Conservation (phyloP, 2,797 vertebrate genomes). For the Aselliscus stoliczkanus region DNA sequence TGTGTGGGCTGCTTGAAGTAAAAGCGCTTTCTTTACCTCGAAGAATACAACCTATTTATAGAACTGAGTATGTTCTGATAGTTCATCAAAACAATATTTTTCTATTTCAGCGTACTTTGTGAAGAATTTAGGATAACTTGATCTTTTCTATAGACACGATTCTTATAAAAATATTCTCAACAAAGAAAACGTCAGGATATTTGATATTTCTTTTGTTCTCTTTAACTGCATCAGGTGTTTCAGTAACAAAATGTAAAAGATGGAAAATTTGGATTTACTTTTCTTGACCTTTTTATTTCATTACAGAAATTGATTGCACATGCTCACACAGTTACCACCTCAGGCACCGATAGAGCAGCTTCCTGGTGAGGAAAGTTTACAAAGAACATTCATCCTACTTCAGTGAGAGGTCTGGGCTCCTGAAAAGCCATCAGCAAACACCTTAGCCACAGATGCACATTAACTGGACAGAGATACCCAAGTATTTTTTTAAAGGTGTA, state of each 20-base stretch:
- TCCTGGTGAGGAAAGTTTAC: background rate
- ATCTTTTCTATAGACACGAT: background rate
- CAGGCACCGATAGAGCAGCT: background rate
- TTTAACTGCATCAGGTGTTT: background rate
- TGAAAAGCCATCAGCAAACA: background rate
- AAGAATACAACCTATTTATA: background rate
- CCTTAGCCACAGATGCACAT: background rate
- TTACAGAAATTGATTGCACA: background rate
- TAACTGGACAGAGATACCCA: background rate
- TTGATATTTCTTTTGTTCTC: slow-evolving; percentile 15
- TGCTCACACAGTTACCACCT: background rate
- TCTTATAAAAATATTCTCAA: background rate
- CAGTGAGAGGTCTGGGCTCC: background rate
- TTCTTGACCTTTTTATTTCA: background rate
- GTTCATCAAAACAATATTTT: background rate
- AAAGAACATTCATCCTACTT: background rate
- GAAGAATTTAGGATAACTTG: background rate
- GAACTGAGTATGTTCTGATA: background rate
- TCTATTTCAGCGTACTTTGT: background rate
- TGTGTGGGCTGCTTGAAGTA: background rate
- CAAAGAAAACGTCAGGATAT: background rate
- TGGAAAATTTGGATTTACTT: background rate
- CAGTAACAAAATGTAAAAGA: background rate
- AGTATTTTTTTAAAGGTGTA: background rate
- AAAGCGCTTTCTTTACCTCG: background rate